Evolutionary conservation across 2,888 invertebrate genomes (phyloP).

Genomic region (Anagyrus pseudococci): DNA sequence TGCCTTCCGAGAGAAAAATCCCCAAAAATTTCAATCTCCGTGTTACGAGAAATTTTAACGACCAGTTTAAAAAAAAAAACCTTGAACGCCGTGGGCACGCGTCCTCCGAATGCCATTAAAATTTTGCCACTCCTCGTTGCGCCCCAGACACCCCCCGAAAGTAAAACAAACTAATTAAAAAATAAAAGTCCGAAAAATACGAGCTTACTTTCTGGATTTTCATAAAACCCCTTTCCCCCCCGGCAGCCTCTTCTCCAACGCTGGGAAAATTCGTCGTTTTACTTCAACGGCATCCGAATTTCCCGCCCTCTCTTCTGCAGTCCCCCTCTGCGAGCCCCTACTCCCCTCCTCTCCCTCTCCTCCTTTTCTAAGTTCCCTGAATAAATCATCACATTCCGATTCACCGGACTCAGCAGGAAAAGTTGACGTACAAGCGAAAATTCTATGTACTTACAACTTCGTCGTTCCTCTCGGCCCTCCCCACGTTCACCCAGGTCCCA

Average conservation of each 20-base stretch:
- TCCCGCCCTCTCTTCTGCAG: too few species aligned
- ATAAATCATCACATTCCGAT: slow-evolving; percentile 38
- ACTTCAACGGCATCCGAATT: too few species aligned
- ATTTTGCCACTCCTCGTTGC: too few species aligned
- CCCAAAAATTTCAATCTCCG: too few species aligned
- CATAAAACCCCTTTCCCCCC: not conserved
- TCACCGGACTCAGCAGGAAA: slow-evolving; percentile 33
- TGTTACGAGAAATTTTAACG: too few species aligned
- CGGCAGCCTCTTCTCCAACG: not conserved
- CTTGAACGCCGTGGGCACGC: too few species aligned
- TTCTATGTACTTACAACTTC: slow-evolving; percentile 33
- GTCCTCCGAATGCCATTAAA: too few species aligned
- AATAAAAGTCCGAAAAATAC: slow-evolving; percentile 16
- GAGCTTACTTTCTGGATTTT: not conserved
- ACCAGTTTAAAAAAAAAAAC: too few species aligned
- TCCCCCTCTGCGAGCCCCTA: too few species aligned
- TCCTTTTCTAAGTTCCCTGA: slow-evolving; percentile 21
- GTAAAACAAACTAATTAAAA: not conserved
- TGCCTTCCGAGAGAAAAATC: too few species aligned
- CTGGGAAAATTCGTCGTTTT: slow-evolving; percentile 16
- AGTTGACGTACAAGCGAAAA: slow-evolving; percentile 37
- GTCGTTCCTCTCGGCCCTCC: not conserved
- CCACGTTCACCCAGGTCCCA: not conserved
- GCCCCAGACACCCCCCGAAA: too few species aligned
- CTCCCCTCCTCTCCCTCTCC: too few species aligned